Evolutionary conservation across 1,140 invertebrate species (phyloP).

Genomic region (Ladona fulva): DNA sequence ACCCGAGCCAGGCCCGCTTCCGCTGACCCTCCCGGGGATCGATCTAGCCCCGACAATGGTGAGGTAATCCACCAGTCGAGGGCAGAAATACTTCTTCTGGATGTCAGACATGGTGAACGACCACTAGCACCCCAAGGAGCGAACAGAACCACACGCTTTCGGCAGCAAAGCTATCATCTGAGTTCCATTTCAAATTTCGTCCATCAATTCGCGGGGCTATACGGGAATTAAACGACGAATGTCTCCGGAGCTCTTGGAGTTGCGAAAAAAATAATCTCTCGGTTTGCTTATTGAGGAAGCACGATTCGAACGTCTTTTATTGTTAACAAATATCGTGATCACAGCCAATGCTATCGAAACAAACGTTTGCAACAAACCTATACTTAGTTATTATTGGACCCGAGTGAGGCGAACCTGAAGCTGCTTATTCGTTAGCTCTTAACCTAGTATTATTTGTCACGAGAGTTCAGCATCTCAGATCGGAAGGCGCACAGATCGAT

Average conservation of each 20-base stretch:
- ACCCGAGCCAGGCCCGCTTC: constrained; percentile 36
- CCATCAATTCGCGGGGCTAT: no score
- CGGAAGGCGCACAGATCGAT: no score
- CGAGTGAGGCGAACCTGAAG: neutral
- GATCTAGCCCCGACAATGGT: constrained; percentile 86
- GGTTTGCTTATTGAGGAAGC: neutral
- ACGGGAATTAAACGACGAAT: no score
- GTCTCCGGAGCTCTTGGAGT: no score
- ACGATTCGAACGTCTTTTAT: neutral
- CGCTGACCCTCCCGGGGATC: constrained; percentile 36
- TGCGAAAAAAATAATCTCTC: no score
- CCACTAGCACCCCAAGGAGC: neutral
- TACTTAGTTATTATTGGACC: neutral
- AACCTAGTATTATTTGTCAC: no score
- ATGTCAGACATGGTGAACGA: constrained; percentile 37
- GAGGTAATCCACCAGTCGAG: constrained; percentile 86
- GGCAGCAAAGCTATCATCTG: no score
- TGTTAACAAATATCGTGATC: neutral
- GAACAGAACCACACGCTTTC: no score
- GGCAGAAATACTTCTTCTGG: constrained; percentile 72
- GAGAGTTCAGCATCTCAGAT: no score
- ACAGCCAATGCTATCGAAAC: neutral
- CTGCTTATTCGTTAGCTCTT: no score
- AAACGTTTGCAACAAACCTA: neutral
- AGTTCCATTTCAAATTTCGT: no score